Conservation (phyloP, 2,888 invertebrate genomes). For the Drosophila pegasa region DNA sequence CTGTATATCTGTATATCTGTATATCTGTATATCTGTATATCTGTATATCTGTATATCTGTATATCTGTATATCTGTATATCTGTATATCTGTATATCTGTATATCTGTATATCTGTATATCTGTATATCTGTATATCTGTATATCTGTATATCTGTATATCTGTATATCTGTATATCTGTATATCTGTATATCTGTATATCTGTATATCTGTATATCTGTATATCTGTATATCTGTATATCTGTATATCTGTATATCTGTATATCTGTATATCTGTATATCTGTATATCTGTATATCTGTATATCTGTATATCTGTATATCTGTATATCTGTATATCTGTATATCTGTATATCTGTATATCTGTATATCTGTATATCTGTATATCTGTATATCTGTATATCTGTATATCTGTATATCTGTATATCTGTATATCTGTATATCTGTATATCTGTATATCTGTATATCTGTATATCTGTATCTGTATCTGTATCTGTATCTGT, state of each 20-base stretch:
- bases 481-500: conserved; percentile 9
- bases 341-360: conserved; percentile 1
- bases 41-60: background rate
- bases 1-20: background rate
- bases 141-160: background rate
- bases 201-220: background rate
- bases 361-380: conserved; percentile 3
- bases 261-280: background rate
- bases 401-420: background rate
- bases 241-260: conserved; percentile 1
- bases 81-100: background rate
- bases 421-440: conserved; percentile 1
- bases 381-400: background rate
- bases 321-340: conserved; percentile 4
- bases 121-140: background rate
- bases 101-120: background rate
- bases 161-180: background rate
- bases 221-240: background rate
- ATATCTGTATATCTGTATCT: conserved; percentile 8
- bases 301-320: conserved; percentile 1
- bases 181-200: background rate
- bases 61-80: background rate
- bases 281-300: background rate
- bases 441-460: conserved; percentile 1
- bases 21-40: background rate